Percentiles rank a stretch among this genome's conserved stretches.
These are phyloP conservation scores for Lethrus apterus DNA, from an alignment of 1,140 invertebrate genomes.

Conservation along the genomic window DNA sequence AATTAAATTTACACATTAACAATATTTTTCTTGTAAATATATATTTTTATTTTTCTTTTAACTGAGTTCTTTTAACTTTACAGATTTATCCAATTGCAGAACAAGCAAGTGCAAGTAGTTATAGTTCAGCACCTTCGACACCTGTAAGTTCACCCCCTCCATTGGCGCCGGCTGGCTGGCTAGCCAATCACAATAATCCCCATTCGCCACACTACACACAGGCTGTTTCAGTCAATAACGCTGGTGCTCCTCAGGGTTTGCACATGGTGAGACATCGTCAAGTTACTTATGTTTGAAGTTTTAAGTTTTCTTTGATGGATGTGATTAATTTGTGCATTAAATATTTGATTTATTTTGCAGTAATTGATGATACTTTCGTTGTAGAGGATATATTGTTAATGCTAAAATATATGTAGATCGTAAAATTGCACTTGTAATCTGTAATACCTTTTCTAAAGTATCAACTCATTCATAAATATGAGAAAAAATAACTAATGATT, in stretches of 20 bases:
- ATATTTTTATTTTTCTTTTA: constrained; percentile 6
- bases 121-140: constrained; percentile 84
- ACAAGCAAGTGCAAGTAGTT: constrained; percentile 81
- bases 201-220: constrained; percentile 49
- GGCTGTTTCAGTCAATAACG: constrained; percentile 42
- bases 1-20: no score
- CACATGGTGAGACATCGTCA: constrained; percentile 47
- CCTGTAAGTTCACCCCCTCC: constrained; percentile 76
- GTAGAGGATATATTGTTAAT: no score
- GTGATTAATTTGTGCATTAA: no score
- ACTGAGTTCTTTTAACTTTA: no score
- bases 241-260: constrained; percentile 42
- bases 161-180: constrained; percentile 53
- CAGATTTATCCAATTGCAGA: constrained; percentile 78
- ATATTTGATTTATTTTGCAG: no score
- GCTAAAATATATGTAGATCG: no score
- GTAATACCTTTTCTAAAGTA: no score
- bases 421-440: no score
- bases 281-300: constrained; percentile 25
- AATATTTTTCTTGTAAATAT: background rate
- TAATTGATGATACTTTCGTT: no score
- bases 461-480: no score
- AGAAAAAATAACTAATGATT: no score
- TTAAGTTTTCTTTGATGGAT: constrained; percentile 50
- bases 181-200: constrained; percentile 43